Conservation (phyloP, 2,113 vertebrate genomes). For the Spermophilus dauricus region DNA sequence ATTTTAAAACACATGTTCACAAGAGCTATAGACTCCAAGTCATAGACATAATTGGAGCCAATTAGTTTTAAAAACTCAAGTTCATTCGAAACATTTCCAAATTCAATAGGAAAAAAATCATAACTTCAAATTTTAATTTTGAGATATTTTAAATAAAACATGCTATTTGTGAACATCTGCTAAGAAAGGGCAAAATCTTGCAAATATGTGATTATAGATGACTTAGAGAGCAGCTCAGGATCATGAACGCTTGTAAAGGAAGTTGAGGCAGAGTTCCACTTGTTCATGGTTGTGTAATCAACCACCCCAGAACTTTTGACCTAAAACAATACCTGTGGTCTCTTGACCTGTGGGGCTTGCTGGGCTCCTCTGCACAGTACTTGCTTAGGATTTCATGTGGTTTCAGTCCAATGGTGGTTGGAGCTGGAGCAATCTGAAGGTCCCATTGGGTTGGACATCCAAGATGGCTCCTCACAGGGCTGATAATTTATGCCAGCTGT, state of each 20-base stretch:
- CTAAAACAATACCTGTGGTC: background rate
- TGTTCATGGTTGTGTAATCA: background rate
- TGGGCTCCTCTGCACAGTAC: background rate
- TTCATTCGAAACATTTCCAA: slow-evolving; percentile 19
- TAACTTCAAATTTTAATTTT: slow-evolving; percentile 39
- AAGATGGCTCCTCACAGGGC: fast-evolving
- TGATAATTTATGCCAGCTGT: background rate
- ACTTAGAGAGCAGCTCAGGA: background rate
- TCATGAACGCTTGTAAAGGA: background rate
- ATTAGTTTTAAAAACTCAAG: background rate
- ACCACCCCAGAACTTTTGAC: background rate
- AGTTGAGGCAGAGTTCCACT: background rate
- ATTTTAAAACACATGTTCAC: background rate
- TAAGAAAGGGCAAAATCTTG: background rate
- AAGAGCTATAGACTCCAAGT: background rate
- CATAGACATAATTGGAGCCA: background rate
- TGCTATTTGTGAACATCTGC: background rate
- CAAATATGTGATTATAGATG: background rate
- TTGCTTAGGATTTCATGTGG: background rate
- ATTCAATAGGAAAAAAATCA: background rate
- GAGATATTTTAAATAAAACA: background rate
- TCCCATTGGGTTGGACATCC: background rate
- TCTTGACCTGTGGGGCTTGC: background rate
- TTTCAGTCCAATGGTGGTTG: background rate
- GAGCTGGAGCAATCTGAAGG: background rate